phyloP scores from a whole-genome alignment of 2,888 invertebrate genomes.

The Trachelus iudaicus region DNA sequence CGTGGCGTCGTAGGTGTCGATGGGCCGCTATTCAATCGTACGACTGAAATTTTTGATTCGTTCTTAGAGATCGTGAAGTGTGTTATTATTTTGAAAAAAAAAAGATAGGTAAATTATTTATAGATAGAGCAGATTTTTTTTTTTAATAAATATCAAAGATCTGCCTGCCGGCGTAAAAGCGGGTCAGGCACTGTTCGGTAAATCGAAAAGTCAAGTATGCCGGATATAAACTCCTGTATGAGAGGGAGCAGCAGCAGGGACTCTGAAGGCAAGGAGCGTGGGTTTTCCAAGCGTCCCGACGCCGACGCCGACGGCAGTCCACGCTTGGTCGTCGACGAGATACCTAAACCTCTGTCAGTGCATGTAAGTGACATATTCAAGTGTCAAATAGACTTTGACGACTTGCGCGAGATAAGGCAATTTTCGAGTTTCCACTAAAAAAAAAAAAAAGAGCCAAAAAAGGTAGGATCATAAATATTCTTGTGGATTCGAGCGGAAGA shows the following conservation, averaged over 20 bases:
- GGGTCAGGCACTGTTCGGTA: neutral
- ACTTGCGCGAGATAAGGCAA: neutral
- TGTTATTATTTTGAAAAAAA: neutral
- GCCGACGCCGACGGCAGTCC: constrained; percentile 33
- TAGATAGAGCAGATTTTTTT: neutral
- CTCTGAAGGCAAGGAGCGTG: constrained; percentile 1
- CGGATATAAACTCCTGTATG: constrained; percentile 17
- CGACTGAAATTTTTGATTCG: too few relatives aligned
- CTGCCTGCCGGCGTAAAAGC: neutral
- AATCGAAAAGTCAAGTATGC: constrained; percentile 9
- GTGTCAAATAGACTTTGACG: neutral
- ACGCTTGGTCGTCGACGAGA: constrained; percentile 44
- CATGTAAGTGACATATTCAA: constrained; percentile 36
- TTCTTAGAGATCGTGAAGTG: too few relatives aligned
- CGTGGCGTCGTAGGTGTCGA: neutral
- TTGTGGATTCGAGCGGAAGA: neutral
- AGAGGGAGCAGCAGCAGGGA: constrained; percentile 15
- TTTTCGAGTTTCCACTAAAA: neutral
- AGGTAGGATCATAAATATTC: neutral
- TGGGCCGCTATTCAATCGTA: too few relatives aligned
- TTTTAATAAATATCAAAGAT: neutral
- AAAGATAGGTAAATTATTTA: neutral
- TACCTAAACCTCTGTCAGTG: constrained; percentile 35
- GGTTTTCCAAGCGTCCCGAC: constrained; percentile 17
- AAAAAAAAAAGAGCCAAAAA: neutral